Evolutionary conservation across 2,797 vertebrate genomes (phyloP), one percentile per base, ranked within the genome.

Genomic region (Sylvilagus floridanus): DNA sequence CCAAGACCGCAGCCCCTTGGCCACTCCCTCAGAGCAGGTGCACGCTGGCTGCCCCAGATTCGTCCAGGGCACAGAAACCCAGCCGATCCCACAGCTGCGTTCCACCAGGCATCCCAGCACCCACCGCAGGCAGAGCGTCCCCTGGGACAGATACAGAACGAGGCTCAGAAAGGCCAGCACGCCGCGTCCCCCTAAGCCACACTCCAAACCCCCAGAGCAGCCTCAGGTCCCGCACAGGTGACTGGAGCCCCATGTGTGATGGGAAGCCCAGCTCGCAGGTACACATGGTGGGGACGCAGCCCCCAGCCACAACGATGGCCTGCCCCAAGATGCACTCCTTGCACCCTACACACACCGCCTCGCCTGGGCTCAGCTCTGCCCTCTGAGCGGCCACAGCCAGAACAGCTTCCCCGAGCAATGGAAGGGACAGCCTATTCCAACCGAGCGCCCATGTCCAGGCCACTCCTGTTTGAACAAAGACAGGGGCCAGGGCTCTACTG

Each of bases 381-480:
- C 73, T 90, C 69, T 26, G 30, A 82, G 50, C 3, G 12, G 57
- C 42, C 81, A 76, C 19, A 50, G 85, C 30, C 62, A 79, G 32
- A 71, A 65, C 54, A 42, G 19, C 32, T 76, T 47, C 85, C 37
- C 30, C 35, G 7, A 2, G 69, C 71, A 57, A 5, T 7, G 0
- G 2, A 69, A 26, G 52, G 42, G 69, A 62, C 47, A 72, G 82
- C 26, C 35, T 90, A 65, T 92, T 92, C 86, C 82, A n/a, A 28
- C 19, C 1, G n/a, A 66, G 82, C 65, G 4, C 82, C 90, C 82
- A 93, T 83, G 42, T 28, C 71, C 57, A 28, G 35, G 83, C 93
- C 62, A 86, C 14, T 96, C 87, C 50, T 84, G 32, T 87, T 63
- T 81, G 60, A 73, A 78, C 71, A 32, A n/a, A 84, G 32, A 63